Conservation (phyloP, 2,113 vertebrate species). For the Tylochromis polylepis region DNA sequence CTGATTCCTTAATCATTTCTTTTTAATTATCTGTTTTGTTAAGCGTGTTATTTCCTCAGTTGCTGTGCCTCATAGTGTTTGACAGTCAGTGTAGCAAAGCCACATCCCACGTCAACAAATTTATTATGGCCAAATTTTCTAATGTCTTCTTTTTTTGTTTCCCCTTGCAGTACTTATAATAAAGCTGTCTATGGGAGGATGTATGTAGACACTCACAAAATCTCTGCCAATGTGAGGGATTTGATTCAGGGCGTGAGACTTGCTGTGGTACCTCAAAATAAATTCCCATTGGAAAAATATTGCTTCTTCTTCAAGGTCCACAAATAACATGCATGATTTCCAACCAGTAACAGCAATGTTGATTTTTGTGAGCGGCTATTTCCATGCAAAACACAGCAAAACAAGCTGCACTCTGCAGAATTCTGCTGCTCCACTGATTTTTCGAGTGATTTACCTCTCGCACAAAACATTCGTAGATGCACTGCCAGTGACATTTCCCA, state of each 20-base stretch:
- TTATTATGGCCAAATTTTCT: neutral
- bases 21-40: neutral
- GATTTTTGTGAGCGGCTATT: slow-evolving; percentile 39
- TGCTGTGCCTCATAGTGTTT: neutral
- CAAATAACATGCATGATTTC: slow-evolving; percentile 6
- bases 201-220: neutral
- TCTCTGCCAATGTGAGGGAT: neutral
- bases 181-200: neutral
- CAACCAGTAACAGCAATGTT: neutral
- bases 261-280: neutral
- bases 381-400: slow-evolving; percentile 36
- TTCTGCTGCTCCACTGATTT: slow-evolving; percentile 6
- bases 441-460: slow-evolving; percentile 36
- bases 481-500: slow-evolving; percentile 24
- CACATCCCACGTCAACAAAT: neutral
- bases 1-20: neutral
- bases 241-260: neutral
- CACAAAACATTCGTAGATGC: slow-evolving; percentile 12
- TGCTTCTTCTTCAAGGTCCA: neutral
- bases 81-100: neutral
- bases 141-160: neutral
- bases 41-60: neutral
- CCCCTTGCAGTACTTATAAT: neutral
- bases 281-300: neutral
- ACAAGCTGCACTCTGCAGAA: slow-evolving; percentile 26